A percentile compares a stretch with the other conserved stretches of the same genome.
These are phyloP conservation scores for Eumeta japonica DNA, from an alignment of 1,140 invertebrate genomes.

Conservation along the genomic window DNA sequence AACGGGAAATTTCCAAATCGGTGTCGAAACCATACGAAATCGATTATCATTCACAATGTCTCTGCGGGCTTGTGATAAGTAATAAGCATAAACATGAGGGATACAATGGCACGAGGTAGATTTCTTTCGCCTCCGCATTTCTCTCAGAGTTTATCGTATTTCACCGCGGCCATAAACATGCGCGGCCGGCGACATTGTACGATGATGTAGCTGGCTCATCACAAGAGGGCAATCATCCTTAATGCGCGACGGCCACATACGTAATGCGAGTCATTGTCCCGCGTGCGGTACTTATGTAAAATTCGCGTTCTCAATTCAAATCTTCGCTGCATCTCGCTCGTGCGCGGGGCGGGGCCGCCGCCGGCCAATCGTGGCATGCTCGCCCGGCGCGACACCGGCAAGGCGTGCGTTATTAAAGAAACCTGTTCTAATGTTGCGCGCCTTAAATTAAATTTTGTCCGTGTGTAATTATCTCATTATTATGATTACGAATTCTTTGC, in stretches of 20 bases:
- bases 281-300: conserved; percentile 55
- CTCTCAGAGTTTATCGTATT: conserved; percentile 47
- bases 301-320: conserved; percentile 55
- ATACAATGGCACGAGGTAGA: conserved; percentile 40
- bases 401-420: conserved; percentile 58
- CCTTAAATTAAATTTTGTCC: conserved; percentile 59
- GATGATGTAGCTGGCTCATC: conserved; percentile 52
- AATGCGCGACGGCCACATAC: conserved; percentile 52
- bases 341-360: conserved; percentile 50
- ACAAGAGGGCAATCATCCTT: conserved; percentile 54
- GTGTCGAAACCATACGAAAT: too few relatives aligned
- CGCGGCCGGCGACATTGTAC: conserved; percentile 46
- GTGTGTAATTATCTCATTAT: conserved; percentile 58
- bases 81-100: conserved; percentile 50
- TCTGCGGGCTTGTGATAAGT: conserved; percentile 49
- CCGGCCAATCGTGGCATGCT: conserved; percentile 49
- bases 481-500: conserved; percentile 53
- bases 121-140: conserved; percentile 48
- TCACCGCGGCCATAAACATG: conserved; percentile 38
- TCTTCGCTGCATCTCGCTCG: conserved; percentile 50
- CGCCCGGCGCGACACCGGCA: conserved; percentile 50
- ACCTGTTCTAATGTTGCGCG: conserved; percentile 57
- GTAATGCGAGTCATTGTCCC: conserved; percentile 57
- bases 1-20: too few relatives aligned
- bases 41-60: conserved; percentile 28